Evolutionary conservation across 2,113 vertebrate species (phyloP).

Genomic region (Ramphastos sulfuratus): DNA sequence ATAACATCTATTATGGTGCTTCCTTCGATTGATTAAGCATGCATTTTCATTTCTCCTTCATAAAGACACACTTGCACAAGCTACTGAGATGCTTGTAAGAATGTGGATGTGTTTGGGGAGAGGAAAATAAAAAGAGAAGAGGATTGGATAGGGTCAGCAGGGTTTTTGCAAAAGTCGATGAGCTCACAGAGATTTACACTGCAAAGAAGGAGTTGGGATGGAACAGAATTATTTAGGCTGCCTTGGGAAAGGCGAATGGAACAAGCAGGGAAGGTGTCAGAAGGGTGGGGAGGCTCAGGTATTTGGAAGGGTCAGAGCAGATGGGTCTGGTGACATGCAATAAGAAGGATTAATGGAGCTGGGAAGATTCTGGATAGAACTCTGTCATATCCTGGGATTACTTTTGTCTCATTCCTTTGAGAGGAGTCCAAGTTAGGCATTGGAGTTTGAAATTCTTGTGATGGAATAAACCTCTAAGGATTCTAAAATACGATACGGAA

Average conservation of each 20-base stretch:
- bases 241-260: not conserved
- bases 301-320: not conserved
- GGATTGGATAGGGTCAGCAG: not conserved
- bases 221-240: not conserved
- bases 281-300: not conserved
- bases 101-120: not conserved
- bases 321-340: accelerated
- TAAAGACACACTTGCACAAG: not conserved
- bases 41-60: not conserved
- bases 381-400: not conserved
- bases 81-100: not conserved
- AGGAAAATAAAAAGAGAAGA: not conserved
- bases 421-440: not conserved
- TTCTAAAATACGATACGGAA: not conserved
- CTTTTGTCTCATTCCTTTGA: not conserved
- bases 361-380: not conserved
- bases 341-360: conserved; percentile 23
- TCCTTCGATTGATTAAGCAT: not conserved
- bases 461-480: not conserved
- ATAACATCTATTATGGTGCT: not conserved
- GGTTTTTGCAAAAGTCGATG: not conserved
- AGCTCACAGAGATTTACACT: not conserved
- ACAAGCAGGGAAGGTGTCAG: accelerated
- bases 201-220: not conserved
- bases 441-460: not conserved